Evolutionary conservation across 2,888 invertebrate species (phyloP), one percentile per base, ranked within the genome.

Genomic region (Neelides folsomi): DNA sequence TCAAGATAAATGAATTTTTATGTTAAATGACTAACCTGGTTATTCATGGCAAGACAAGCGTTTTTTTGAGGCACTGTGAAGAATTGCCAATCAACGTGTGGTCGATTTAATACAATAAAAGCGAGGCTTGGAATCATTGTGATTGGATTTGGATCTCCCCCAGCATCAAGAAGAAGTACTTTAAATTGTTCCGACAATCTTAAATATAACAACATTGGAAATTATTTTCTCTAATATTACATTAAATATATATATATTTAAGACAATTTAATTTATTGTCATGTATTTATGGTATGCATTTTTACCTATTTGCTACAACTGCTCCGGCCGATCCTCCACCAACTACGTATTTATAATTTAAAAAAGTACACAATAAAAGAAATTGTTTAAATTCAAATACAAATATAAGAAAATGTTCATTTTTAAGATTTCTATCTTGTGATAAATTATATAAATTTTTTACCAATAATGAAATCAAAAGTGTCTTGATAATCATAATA

Each of bases 21-120:
- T n/a, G n/a, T n/a, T n/a, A n/a, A n/a, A n/a, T n/a, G n/a, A 35
- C 43, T 20, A 45, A 61, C 61, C 52, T 50, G 47, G 13, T 60
- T 59, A 39, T 62, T 60, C 60, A 62, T 60, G 16, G 55, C 58
- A 18, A 56, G 41, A 37, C 62, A 62, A 3, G 57, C 52, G 38
- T 59, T 55, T 20, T 59, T 56, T 42, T 62, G 62, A 2, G 60
- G 60, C n/a, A 57, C 57, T n/a, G 62, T 62, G 16, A 57, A 60
- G 20, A 56, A 62, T 41, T 57, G 56, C 62, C 62, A 62, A 37
- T 62, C 62, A 18, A 59, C 57, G 36, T 57, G 55, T 10, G 56
- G 55, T 49, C 57, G 53, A 47, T 62, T 60, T 1, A 62, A 50
- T 16, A 60, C 54, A 8, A 62, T 50, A n/a, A 60, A 54, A n/a